phyloP scores from a whole-genome alignment of 2,797 vertebrate species.

The Sarcophilus harrisii region DNA sequence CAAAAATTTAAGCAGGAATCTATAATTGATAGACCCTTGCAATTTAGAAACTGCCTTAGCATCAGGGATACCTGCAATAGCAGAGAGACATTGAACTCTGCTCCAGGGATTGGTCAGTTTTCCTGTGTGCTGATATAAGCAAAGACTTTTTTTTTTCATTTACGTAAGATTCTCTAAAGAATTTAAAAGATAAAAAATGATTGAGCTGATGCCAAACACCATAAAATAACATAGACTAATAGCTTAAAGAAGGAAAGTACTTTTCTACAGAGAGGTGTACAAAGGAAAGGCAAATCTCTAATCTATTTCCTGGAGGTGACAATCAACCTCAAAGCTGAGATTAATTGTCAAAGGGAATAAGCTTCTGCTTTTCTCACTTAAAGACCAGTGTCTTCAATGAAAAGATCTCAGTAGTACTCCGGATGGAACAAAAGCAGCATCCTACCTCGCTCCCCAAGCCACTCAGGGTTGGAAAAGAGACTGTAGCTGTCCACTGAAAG shows the following conservation, averaged over 20 bases:
- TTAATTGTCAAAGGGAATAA: neutral
- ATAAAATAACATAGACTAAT: neutral
- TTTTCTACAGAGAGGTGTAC: neutral
- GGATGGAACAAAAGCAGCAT: neutral
- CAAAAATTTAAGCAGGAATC: too few relatives aligned
- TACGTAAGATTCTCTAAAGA: neutral
- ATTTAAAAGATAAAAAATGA: neutral
- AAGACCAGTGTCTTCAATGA: neutral
- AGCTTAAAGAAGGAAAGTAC: neutral
- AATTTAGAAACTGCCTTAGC: too few relatives aligned
- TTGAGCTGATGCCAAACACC: neutral
- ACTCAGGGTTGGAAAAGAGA: neutral
- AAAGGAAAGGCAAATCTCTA: neutral
- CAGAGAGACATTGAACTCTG: too few relatives aligned
- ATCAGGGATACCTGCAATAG: too few relatives aligned
- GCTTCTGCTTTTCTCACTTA: neutral
- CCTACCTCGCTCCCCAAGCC: neutral
- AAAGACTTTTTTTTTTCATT: too few relatives aligned
- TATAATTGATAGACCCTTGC: too few relatives aligned
- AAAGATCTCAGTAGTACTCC: neutral
- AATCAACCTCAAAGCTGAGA: neutral
- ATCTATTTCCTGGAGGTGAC: neutral
- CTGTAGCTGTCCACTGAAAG: fast-evolving
- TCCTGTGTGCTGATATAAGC: too few relatives aligned
- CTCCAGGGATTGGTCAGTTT: too few relatives aligned